Evolutionary conservation across 1,140 invertebrate genomes (phyloP), one percentile per base, ranked within the genome.

Genomic region (Formica exsecta): DNA sequence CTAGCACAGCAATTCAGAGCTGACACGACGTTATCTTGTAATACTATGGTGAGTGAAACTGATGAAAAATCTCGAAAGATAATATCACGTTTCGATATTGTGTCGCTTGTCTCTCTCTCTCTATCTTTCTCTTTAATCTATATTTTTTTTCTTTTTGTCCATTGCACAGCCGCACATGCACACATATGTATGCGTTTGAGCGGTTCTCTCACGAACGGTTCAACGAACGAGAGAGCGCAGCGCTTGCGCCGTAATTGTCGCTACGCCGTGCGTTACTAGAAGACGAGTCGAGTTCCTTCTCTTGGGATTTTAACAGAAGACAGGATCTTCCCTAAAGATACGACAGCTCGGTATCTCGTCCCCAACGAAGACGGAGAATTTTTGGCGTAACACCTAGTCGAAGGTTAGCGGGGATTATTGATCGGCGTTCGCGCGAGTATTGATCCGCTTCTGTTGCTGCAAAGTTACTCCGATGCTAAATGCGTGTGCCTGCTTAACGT

Each of bases 141-240:
- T 88, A 88, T 86, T 91, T 86, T 91, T 44, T 91, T 74, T n/a
- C 81, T 74, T 85, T 89, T 75, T 76, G 81, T 84, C 64, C 36
- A 38, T 77, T 70, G 57, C 54, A 66, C 84, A 32, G 64, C 22
- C 62, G 13, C 36, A 44, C 32, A 79, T 36, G 11, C 44, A 38
- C 41, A 29, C 62, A 61, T 19, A n/a, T 25, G n/a, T 36, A 64
- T 29, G 29, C 64, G 68, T 80, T 44, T n/a, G 38, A 70, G 25
- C 76, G 44, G 36, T 51, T 62, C 89, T 87, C 81, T 90, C 89
- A 74, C 68, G 74, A 79, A 85, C 84, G 89, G 92, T 93, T 93
- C 92, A 93, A 93, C 92, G 93, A 93, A 93, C 93, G 92, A 92
- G 86, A 91, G 90, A 93, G 57, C 89, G 86, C 32, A 73, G 92